Evolutionary conservation across 2,113 vertebrate genomes (phyloP), one percentile per base, ranked within the genome.

Genomic region (Coracopsis vasa): DNA sequence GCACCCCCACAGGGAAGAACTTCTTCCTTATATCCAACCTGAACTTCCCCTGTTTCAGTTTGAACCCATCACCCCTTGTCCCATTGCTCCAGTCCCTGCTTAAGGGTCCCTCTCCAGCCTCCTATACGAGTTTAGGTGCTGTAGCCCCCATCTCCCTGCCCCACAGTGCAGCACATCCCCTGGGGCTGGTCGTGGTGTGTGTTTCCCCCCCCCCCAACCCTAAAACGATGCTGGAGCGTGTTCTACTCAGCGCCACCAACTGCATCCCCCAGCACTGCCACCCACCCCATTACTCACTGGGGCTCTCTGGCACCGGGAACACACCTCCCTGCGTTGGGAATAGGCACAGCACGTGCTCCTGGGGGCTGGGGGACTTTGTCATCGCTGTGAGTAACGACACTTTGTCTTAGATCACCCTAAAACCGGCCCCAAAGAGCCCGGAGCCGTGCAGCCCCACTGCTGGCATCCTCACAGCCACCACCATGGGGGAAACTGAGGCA

Each of bases 241-340:
- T 31, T 74, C 31, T 45, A 44, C 53, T 91, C 17, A 0, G 23
- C 74, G 47, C 35, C 86, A 91, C 41, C 7, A 11, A 54, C 60
- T 16, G 47, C 86, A 86, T 48, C 69, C 65, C 77, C 94, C 45
- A 1, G 85, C 85, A 54, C 85, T 42, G 79, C 92, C 95, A 13
- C 97, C 96, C 90, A 95, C 96, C 83, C 90, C 92, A 77, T 97
- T 96, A 96, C 93, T 94, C 95, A 88, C 47, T 88, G 92, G 97
- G 94, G 37, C 92, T 70, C 87, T 66, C 64, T 91, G 94, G 90
- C 82, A 92, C 72, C 21, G 86, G 88, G 95, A 95, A 94, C 88
- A 23, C 80, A 92, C 93, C 92, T 77, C 93, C 93, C 95, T 23
- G 4, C 4, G 7, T 21, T 11, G 91, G 83, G 28, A 77, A 88